A percentile compares a stretch with the other conserved stretches of the same genome.
Conservation (phyloP, 2,113 vertebrate species). For the Strix aluco region DNA sequence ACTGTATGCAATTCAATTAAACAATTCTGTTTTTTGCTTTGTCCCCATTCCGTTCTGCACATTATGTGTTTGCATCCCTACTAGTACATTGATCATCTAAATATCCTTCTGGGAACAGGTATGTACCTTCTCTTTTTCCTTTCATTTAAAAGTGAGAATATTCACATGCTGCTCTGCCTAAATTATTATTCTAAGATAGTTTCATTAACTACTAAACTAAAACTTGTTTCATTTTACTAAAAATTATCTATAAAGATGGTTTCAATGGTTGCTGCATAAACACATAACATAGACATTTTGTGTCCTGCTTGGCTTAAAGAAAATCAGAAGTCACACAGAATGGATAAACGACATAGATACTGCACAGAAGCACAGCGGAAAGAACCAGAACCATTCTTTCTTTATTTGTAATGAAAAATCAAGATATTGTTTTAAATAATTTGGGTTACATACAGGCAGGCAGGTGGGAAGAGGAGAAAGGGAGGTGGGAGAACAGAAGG, state of each 20-base stretch:
- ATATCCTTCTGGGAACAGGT: neutral
- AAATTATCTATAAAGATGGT: neutral
- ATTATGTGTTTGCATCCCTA: neutral
- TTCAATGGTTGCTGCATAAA: neutral
- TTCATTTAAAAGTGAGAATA: neutral
- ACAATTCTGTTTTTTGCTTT: fast-evolving
- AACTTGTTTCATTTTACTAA: neutral
- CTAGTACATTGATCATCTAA: neutral
- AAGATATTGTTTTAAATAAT: neutral
- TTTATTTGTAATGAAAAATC: neutral
- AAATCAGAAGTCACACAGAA: neutral
- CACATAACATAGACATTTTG: neutral
- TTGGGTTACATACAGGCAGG: neutral
- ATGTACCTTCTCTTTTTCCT: neutral
- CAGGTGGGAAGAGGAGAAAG: neutral
- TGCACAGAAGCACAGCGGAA: neutral
- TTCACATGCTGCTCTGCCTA: neutral
- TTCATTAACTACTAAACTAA: neutral
- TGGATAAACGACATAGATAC: neutral
- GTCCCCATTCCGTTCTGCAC: neutral
- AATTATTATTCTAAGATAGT: neutral
- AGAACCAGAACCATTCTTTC: neutral
- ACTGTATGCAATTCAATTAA: fast-evolving
- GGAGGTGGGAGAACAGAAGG: neutral
- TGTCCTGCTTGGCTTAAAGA: neutral